Evolutionary conservation across 1,140 invertebrate species (phyloP), one percentile per base, ranked within the genome.

Genomic region (Euschistus heros): DNA sequence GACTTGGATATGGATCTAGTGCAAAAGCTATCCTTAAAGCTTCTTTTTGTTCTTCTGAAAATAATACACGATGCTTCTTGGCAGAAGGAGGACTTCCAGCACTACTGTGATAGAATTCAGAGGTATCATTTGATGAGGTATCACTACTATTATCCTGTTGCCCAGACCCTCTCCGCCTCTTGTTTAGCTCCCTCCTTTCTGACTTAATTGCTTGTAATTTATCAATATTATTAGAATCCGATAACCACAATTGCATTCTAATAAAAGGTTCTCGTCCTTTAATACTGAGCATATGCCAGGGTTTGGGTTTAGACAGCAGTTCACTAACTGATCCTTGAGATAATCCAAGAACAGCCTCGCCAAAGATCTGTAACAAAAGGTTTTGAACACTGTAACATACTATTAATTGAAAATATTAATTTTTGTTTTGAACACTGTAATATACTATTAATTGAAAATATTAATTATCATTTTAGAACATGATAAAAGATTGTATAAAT

Each of bases 221-320:
- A 71, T 97, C 93, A 47, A 98, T 86, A 74, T 97, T 97, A 74
- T 92, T 87, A 13, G 93, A 85, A 74, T 98, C 95, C 68, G 88
- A 91, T 13, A 98, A 78, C 95, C 95, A 98, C 24, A 97, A 76
- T 74, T 97, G 94, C 95, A 99, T 98, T 66, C 95, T 83, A 67
- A 98, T 96, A 79, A 98, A 99, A 0, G 96, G 96, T 75, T 98
- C 95, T 30, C 95, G 80, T 0, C 95, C 95, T 76, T 98, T 98
- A 74, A 98, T 96, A 71, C 93, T 97, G 8, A 99, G 82, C 94
- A 98, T 97, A 73, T 97, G 93, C 96, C 96, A 99, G 0, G 95
- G 95, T 74, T 98, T 98, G 0, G 96, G 96, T 77, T 98, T 98
- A 55, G 94, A 97, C 0, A 99, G 79, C 17, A 98, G 77, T 77